Conservation (phyloP, 1,140 invertebrate genomes). For the Drosophila sp. region DNA sequence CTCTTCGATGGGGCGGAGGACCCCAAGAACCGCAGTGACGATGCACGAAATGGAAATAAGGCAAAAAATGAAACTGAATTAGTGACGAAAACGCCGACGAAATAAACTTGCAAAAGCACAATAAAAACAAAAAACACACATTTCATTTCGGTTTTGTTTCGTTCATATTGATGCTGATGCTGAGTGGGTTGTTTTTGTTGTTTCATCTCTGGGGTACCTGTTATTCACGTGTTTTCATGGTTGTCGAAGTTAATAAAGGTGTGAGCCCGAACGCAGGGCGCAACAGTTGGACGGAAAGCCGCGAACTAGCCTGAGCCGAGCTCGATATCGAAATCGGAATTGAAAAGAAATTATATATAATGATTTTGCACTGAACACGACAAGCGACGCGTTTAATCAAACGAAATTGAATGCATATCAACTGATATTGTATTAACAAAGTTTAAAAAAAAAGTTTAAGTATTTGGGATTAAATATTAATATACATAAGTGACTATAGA, state of each 20-base stretch:
- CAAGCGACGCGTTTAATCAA: background rate
- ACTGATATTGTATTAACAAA: background rate
- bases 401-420: background rate
- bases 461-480: too few species aligned
- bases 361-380: background rate
- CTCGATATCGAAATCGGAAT: slow-evolving; percentile 39
- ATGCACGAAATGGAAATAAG: slow-evolving; percentile 34
- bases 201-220: slow-evolving; percentile 49
- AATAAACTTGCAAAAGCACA: slow-evolving; percentile 4
- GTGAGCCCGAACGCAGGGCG: slow-evolving; percentile 56
- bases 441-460: background rate
- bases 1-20: slow-evolving; percentile 34
- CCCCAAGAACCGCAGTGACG: slow-evolving; percentile 27
- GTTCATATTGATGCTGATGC: slow-evolving; percentile 31
- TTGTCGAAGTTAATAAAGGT: slow-evolving; percentile 69
- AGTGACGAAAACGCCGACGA: slow-evolving; percentile 29
- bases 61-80: slow-evolving; percentile 19
- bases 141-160: slow-evolving; percentile 19
- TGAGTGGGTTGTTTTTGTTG: slow-evolving; percentile 15
- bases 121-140: slow-evolving; percentile 7
- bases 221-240: slow-evolving; percentile 66
- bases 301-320: slow-evolving; percentile 56
- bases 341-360: slow-evolving; percentile 3
- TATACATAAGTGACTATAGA: too few species aligned
- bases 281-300: slow-evolving; percentile 66